Conservation (phyloP, 2,113 vertebrate species). For the Spheniscus mendiculus region DNA sequence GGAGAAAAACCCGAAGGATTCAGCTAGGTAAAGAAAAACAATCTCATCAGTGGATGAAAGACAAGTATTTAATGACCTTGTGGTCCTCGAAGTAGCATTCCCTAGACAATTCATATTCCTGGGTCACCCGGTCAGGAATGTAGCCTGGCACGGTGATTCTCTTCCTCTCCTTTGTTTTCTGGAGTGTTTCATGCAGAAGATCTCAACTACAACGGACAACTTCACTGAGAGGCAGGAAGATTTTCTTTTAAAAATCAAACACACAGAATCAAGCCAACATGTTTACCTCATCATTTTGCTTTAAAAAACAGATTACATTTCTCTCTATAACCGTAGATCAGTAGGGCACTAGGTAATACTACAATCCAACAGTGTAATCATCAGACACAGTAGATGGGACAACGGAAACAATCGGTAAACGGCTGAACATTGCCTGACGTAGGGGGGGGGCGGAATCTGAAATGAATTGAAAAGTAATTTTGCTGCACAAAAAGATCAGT, state of each 20-base stretch:
- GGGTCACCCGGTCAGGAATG: neutral
- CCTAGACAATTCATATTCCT: neutral
- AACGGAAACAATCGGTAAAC: neutral
- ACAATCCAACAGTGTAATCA: neutral
- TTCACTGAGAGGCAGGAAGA: neutral
- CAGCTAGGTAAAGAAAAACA: slow-evolving; percentile 17
- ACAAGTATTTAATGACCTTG: neutral
- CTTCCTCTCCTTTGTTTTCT: neutral
- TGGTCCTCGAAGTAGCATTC: neutral
- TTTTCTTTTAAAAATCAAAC: neutral
- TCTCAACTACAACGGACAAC: neutral
- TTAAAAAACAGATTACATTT: neutral
- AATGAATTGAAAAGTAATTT: neutral
- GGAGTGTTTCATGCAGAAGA: neutral
- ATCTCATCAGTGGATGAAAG: slow-evolving; percentile 24
- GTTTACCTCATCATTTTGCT: neutral
- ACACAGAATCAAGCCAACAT: neutral
- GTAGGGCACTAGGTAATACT: neutral
- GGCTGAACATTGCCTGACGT: neutral
- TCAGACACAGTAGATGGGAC: neutral
- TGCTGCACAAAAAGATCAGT: neutral
- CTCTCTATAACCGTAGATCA: neutral
- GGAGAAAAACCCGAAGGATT: slow-evolving; percentile 35
- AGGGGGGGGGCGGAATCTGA: neutral
- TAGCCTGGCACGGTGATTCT: neutral